Percentiles rank a stretch among this genome's conserved stretches.
These are phyloP conservation scores for Heliocidaris erythrogramma DNA, from an alignment of 35 echinoderm and acorn worm genomes.

Conservation along the genomic window DNA sequence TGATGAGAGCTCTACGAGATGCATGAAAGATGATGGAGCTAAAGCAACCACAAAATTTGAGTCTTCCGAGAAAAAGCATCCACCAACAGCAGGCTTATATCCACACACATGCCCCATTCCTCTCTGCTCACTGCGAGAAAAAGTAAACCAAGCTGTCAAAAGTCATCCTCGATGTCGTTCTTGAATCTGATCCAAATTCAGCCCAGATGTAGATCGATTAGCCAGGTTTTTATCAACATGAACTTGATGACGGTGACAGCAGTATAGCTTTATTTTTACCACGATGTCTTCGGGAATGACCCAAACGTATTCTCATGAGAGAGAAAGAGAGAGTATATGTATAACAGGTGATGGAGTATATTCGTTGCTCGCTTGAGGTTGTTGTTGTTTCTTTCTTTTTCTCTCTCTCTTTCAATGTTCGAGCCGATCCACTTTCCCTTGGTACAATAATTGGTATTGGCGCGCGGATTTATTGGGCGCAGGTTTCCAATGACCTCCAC, in stretches of 20 bases:
- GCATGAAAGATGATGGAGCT: not conserved
- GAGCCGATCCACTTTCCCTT: too few species aligned
- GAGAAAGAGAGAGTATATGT: too few species aligned
- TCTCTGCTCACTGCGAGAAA: not conserved
- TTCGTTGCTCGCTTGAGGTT: not conserved
- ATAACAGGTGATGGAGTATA: not conserved
- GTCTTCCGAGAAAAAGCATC: not conserved
- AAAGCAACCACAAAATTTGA: not conserved
- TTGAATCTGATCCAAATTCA: not conserved
- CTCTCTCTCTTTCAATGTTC: not conserved
- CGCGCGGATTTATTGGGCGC: too few species aligned
- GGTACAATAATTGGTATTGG: too few species aligned
- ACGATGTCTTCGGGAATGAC: not conserved
- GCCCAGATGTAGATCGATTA: slow-evolving; percentile 9
- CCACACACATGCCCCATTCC: not conserved
- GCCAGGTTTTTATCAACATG: not conserved
- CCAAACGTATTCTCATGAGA: not conserved
- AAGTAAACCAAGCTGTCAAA: not conserved
- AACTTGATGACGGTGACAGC: not conserved
- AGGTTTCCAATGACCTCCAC: too few species aligned
- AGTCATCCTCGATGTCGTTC: not conserved
- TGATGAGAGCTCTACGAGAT: not conserved
- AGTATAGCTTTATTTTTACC: not conserved
- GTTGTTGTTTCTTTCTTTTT: not conserved
- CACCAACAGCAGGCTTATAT: not conserved